Evolutionary conservation across 2,888 invertebrate genomes (phyloP), one percentile per base, ranked within the genome.

Genomic region (Andrena hattorfiana): DNA sequence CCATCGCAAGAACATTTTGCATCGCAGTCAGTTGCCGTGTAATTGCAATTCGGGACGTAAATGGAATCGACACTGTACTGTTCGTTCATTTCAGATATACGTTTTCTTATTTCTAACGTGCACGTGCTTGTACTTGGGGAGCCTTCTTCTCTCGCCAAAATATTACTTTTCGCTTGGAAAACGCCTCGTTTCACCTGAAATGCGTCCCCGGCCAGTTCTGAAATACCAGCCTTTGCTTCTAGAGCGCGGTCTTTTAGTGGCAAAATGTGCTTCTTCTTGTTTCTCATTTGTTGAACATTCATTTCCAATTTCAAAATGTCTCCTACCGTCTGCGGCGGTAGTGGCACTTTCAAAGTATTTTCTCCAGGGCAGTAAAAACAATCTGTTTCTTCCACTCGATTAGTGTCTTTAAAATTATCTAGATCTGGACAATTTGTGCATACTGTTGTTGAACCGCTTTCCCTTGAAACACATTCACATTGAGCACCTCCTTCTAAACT

Each of bases 1-100:
- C 73, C 74, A 13, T 79, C 71, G n/a, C 75, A 66, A 0, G 71
- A 75, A 67, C 75, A 82, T 10, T 71, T 80, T 0, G 8, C 16
- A 1, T 48, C 69, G 2, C 30, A 5, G 2, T 49, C 42, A 2
- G 2, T 8, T 0, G 48, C 74, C 13, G 30, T 16, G 2, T 6
- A n/a, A 48, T 28, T 48, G 0, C 54, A 56, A 4, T 49, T 60
- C 3, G 10, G 10, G 1, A 26, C 5, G 6, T 28, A 30, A 26
- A 75, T 49, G 5, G 60, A 79, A 10, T 80, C 76, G 0, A 0
- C 32, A 8, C 71, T 76, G 2, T 8, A 51, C 10, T 28, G 16
- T 35, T 71, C 68, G 0, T 23, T 51, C 2, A 13, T 7, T 2
- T 67, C 35, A 1, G 20, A 30, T 2, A 0, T 3, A 26, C 7